These are phyloP conservation scores for Turritopsis dohrnii DNA, from an alignment of 30 jellyfish, hydroid and myxozoan species.

Conservation along the genomic window DNA sequence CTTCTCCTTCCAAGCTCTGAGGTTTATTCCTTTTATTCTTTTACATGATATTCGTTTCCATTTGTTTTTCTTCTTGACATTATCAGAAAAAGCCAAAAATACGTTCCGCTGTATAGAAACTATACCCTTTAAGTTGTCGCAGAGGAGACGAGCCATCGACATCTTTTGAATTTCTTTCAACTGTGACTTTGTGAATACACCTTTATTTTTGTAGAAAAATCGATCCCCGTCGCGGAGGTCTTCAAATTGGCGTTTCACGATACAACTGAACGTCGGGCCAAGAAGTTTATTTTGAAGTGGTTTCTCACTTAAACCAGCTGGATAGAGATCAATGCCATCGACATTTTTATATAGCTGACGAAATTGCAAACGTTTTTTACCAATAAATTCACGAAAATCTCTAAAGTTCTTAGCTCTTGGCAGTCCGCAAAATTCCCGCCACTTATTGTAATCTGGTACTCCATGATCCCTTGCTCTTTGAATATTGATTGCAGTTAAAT, in stretches of 20 bases:
- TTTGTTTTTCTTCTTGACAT: neutral
- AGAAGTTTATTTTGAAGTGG: conserved; percentile 11
- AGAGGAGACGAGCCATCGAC: neutral
- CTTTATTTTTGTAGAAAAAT: conserved; percentile 25
- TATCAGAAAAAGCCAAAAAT: neutral
- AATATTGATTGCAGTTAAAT: conserved; percentile 74
- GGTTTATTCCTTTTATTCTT: neutral
- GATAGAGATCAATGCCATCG: conserved; percentile 34
- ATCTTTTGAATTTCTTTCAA: conserved; percentile 28
- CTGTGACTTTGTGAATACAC: conserved; percentile 37
- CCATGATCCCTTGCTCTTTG: conserved; percentile 98
- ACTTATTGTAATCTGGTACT: conserved; percentile 60
- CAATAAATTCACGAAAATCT: neutral
- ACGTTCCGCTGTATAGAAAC: conserved; percentile 3
- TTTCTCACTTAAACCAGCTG: conserved; percentile 29
- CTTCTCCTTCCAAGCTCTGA: neutral
- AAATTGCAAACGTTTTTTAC: neutral
- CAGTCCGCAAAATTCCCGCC: conserved; percentile 27
- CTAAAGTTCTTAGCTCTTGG: conserved; percentile 5
- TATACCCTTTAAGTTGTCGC: neutral
- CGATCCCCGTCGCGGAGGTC: conserved; percentile 51
- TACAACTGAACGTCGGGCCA: conserved; percentile 36
- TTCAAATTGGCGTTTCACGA: conserved; percentile 25
- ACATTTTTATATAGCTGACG: conserved; percentile 14
- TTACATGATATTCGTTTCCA: neutral